These are phyloP conservation scores for Archaeoteleia sp. DNA, from an alignment of 2,888 invertebrate species.

Conservation along the genomic window DNA sequence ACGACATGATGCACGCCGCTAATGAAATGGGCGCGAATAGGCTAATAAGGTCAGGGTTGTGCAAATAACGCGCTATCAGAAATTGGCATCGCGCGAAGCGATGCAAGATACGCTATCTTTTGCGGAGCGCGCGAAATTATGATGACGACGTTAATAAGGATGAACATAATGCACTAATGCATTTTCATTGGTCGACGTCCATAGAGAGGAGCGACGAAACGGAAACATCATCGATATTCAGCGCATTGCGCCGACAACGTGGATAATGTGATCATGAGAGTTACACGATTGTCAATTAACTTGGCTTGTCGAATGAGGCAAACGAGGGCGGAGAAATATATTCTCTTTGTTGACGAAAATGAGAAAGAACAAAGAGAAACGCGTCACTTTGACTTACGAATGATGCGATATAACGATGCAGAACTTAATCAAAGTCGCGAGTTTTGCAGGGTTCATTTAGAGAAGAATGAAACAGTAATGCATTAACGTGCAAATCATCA, in stretches of 20 bases:
- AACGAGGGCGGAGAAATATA: background rate
- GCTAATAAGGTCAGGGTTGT: conserved; percentile 58
- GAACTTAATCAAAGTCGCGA: too few species aligned
- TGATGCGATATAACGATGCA: background rate
- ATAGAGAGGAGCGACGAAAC: conserved; percentile 9
- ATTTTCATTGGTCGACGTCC: conserved; percentile 28
- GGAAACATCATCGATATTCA: conserved; percentile 38
- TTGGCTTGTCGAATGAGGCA: conserved; percentile 7
- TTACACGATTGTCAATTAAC: conserved; percentile 39
- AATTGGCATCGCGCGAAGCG: conserved; percentile 40
- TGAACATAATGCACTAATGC: conserved; percentile 30
- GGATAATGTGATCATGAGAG: conserved; percentile 37
- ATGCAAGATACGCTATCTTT: conserved; percentile 34
- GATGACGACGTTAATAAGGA: conserved; percentile 38
- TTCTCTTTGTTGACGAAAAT: conserved; percentile 12
- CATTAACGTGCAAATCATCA: too few species aligned
- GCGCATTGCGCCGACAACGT: conserved; percentile 17
- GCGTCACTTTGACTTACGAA: background rate
- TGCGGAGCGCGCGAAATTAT: conserved; percentile 26
- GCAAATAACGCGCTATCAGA: conserved; percentile 49
- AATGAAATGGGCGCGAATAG: conserved; percentile 51
- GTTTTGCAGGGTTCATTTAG: too few species aligned
- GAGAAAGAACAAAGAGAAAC: conserved; percentile 5
- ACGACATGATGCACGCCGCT: conserved; percentile 33
- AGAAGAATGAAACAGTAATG: too few species aligned